Evolutionary conservation across 2,113 vertebrate species (phyloP).

Genomic region (Etheostoma cragini): DNA sequence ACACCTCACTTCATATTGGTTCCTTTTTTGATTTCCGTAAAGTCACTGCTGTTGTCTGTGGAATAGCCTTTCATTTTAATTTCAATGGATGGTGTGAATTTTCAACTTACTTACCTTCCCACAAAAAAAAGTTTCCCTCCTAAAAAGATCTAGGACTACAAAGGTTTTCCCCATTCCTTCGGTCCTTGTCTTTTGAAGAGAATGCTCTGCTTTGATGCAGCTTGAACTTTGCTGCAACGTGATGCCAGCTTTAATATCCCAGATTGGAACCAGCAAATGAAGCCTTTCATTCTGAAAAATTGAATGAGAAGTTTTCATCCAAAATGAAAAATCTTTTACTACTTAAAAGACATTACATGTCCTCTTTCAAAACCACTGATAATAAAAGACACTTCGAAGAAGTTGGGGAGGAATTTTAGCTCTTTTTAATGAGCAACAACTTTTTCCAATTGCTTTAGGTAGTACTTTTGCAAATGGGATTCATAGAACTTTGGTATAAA

Average conservation of each 20-base stretch:
- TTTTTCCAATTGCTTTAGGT: conserved; percentile 11
- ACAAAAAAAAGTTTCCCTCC: background rate
- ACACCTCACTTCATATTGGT: conserved; percentile 34
- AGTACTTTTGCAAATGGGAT: conserved; percentile 7
- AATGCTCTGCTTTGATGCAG: conserved; percentile 64
- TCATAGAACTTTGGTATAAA: background rate
- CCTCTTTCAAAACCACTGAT: background rate
- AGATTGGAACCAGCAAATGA: conserved; percentile 41
- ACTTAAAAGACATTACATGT: conserved; percentile 10
- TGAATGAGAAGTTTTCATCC: conserved; percentile 28
- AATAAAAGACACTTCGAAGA: conserved; percentile 3
- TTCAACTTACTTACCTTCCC: conserved; percentile 17
- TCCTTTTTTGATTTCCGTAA: conserved; percentile 63
- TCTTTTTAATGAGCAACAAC: conserved; percentile 6
- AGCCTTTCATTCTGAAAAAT: conserved; percentile 24
- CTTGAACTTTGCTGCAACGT: conserved; percentile 46
- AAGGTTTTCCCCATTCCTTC: conserved; percentile 47
- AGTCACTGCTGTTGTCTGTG: conserved; percentile 34
- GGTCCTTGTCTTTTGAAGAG: conserved; percentile 61
- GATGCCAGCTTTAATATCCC: conserved; percentile 52
- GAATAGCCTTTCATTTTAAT: conserved; percentile 16
- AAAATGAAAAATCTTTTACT: conserved; percentile 23
- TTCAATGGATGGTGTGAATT: conserved; percentile 3
- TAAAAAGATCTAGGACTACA: conserved; percentile 53
- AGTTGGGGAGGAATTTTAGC: conserved; percentile 2